These are phyloP conservation scores for Sphenopsis melanotis DNA, from an alignment of 2,797 vertebrate species.

Conservation along the genomic window DNA sequence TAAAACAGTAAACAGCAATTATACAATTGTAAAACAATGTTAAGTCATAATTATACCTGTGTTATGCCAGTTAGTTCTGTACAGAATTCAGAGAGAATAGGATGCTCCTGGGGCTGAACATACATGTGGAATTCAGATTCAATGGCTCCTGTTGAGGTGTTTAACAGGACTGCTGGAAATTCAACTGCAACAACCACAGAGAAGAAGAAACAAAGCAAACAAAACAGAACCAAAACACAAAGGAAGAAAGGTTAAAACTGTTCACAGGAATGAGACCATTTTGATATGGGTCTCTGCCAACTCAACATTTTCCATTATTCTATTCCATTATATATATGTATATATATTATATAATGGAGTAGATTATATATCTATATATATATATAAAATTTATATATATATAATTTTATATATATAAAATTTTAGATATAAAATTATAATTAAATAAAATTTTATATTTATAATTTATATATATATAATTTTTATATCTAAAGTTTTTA, in stretches of 20 bases:
- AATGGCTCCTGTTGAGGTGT: slow-evolving; percentile 81
- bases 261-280: fast-evolving
- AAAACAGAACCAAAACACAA: neutral
- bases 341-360: too few species aligned
- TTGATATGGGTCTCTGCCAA: neutral
- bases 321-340: neutral
- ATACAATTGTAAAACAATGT: slow-evolving; percentile 57
- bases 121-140: slow-evolving; percentile 90
- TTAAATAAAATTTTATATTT: too few species aligned
- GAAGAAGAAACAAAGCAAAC: neutral
- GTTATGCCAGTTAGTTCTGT: slow-evolving; percentile 90
- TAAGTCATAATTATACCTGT: slow-evolving; percentile 74
- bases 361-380: too few species aligned
- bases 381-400: too few species aligned
- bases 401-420: too few species aligned
- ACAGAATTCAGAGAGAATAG: slow-evolving; percentile 87
- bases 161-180: slow-evolving; percentile 90
- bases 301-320: neutral
- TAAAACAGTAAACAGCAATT: neutral
- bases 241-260: neutral
- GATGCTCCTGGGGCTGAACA: slow-evolving; percentile 91
- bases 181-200: slow-evolving; percentile 79
- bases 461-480: too few species aligned
- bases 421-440: too few species aligned
- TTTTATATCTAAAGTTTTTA: too few species aligned